Base-by-base conservation (phyloP, 2,797 vertebrate genomes). In the Sebastes nivosus region DNA sequence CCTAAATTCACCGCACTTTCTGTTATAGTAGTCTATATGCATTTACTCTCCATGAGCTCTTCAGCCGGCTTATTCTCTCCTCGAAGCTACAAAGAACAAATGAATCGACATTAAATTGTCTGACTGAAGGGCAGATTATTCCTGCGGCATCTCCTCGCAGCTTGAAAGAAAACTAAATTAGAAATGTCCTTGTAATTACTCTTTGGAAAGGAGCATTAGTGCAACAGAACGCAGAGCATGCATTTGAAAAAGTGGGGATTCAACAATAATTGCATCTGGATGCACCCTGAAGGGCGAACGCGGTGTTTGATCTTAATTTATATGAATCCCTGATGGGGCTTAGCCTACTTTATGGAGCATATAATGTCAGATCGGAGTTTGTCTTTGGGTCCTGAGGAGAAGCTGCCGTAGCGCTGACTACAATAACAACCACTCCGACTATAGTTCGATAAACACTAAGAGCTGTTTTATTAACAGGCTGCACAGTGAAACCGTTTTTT, bases 281-380 rank as follows among this genome's bases (percentile, higher is more conserved):
- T 77, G 67, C 55, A 72, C 67, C 36, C 83, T 83, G 69, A 29
- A 65, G 81, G 83, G 75, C 64, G 20, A 81, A 80, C 18, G 36
- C 14, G 2, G 58, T 60, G 80, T 85, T 88, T 86, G 81, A 89
- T 87, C 79, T 85, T 84, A 64, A 81, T 83, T 83, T 34, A 65
- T 77, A 25, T 42, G 72, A 79, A 77, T 64, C 84, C 83, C 84
- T 77, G 84, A 75, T 72, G 81, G 79, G 75, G 67, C 68, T 24
- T 32, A 64, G 70, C 71, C 71, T 60, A 87, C 74, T 87, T 85
- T 77, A 75, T n/a, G 78, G 70, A 82, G 82, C 79, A 55, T 10
- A 79, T 74, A 59, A 77, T 58, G 76, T 78, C 59, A 75, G 67
- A 61, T 77, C 24, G 38, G 77, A 29, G 61, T 77, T 61, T 73